These are phyloP conservation scores for Myathropa florea DNA, from an alignment of 2,888 invertebrate genomes.

Conservation along the genomic window DNA sequence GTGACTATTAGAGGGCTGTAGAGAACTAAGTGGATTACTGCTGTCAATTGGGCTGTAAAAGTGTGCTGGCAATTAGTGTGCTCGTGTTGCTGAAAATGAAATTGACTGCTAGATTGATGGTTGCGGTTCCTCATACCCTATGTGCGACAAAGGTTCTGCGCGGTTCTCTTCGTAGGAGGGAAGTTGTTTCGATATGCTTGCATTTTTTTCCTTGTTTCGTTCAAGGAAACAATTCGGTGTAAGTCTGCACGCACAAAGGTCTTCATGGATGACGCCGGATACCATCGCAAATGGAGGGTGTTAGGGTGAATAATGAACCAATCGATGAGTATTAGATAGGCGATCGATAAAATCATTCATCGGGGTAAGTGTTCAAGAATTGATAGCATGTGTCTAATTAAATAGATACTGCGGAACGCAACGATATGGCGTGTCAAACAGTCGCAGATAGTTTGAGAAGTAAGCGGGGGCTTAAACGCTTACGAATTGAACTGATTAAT, in stretches of 20 bases:
- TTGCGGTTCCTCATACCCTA: background rate
- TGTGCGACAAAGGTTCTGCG: too few relatives aligned
- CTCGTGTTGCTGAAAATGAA: background rate
- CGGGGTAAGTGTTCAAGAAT: background rate
- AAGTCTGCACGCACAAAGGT: background rate
- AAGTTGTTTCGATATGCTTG: too few relatives aligned
- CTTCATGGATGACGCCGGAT: background rate
- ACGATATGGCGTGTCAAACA: background rate
- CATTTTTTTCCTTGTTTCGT: background rate
- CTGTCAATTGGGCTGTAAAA: background rate
- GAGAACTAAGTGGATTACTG: background rate
- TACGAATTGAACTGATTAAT: background rate
- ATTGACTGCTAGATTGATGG: background rate
- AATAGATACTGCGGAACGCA: background rate
- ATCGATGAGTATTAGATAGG: background rate
- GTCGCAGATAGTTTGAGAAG: background rate
- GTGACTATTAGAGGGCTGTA: background rate
- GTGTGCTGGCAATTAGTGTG: background rate
- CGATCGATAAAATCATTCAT: background rate
- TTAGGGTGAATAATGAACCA: background rate
- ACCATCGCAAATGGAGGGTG: background rate
- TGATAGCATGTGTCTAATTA: background rate
- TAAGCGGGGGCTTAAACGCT: background rate
- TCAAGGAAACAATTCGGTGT: too few relatives aligned
- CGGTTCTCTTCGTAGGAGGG: too few relatives aligned